These are phyloP conservation scores for Leptopilina clavipes DNA, from an alignment of 1,140 invertebrate species.

Conservation along the genomic window DNA sequence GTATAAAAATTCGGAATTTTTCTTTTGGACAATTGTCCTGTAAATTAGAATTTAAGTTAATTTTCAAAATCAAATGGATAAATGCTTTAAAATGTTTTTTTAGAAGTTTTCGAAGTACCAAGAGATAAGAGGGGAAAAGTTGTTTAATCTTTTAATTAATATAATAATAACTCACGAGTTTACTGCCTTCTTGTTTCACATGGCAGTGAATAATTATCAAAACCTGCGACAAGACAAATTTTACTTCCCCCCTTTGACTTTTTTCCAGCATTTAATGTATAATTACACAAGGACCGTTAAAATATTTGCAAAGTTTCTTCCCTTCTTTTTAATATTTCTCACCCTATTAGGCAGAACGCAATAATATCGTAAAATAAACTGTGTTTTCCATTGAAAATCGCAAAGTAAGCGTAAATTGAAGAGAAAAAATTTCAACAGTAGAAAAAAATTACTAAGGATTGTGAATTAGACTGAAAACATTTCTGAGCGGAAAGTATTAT, in stretches of 20 bases:
- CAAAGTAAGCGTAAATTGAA: too few species aligned
- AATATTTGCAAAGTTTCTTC: conserved; percentile 5
- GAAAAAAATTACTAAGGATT: background rate
- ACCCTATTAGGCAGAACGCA: background rate
- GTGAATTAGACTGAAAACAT: conserved; percentile 9
- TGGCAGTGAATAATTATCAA: conserved; percentile 4
- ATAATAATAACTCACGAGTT: background rate
- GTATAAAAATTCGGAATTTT: background rate
- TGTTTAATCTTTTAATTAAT: background rate
- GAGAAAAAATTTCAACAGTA: background rate
- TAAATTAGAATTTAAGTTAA: too few species aligned
- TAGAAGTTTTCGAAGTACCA: too few species aligned
- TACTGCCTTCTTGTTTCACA: background rate
- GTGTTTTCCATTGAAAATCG: too few species aligned
- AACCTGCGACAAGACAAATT: conserved; percentile 21
- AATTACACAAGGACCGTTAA: background rate
- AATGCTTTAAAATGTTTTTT: too few species aligned
- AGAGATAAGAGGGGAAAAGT: too few species aligned
- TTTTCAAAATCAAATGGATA: too few species aligned
- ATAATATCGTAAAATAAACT: too few species aligned
- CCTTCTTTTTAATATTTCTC: background rate
- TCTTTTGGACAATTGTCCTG: too few species aligned
- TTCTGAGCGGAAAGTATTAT: conserved; percentile 16
- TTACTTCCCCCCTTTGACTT: background rate
- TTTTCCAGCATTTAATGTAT: background rate